Base-by-base conservation (phyloP, 2,113 vertebrate genomes). In the Deroptyus accipitrinus region DNA sequence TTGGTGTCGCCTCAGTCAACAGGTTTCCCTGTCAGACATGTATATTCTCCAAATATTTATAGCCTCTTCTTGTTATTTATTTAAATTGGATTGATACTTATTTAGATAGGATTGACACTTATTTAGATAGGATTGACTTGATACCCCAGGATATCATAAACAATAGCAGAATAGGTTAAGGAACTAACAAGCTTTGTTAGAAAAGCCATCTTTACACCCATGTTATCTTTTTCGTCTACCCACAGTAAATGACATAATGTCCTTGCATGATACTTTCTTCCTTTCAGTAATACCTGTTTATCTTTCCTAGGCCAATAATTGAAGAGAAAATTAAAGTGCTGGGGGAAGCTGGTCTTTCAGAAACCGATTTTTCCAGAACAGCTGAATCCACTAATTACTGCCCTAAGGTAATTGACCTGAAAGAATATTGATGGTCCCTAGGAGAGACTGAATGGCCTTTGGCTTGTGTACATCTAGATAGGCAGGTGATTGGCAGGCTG, bases 301-400 rank as follows among this genome's bases (percentile, higher is more conserved):
- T 97, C 76, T 95, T 44, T 95, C 75, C 54, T 93, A 99, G 99
- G 99, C 99, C 99, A 35, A 97, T 99, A 97, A 99, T 99, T 96
- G 99, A 99, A 96, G 97, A 98, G 84, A 99, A 99, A 96, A 99
- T 99, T 97, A 98, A 98, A 91, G 97, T 99, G 67, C 96, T 99
- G 95, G 98, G 99, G 52, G 97, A 99, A 97, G 99, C 99, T 17
- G 99, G 99, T 37, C 98, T 99, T 91, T 99, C 99, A 3, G 99
- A 99, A 97, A 97, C 98, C 11, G 98, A 97, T 97, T 98, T 99
- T 96, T 99, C 98, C 1, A 97, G 98, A 94, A 98, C 98, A 33
- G 98, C 99, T 17, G 98, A 98, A 93, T 98, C 98, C 19, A 94
- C 98, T 55, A 98, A 98, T 95, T 99, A 99, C 94, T 97, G 95